phyloP scores from a whole-genome alignment of 2,888 invertebrate species.

The Polydrusus pterygomalis region DNA sequence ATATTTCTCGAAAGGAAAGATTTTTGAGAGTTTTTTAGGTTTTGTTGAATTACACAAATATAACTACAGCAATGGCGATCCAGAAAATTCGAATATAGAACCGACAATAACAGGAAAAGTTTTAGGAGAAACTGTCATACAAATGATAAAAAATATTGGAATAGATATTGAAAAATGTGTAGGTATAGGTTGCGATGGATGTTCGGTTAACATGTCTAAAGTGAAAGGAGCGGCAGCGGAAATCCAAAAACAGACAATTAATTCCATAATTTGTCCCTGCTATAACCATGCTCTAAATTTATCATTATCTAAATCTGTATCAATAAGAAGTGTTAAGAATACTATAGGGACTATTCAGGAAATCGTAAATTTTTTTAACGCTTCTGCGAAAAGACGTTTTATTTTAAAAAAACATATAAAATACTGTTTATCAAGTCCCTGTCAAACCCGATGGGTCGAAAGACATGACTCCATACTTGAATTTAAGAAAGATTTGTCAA shows the following conservation, averaged over 20 bases:
- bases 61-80: neutral
- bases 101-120: slow-evolving; percentile 27
- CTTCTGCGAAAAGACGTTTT: slow-evolving; percentile 24
- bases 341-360: slow-evolving; percentile 37
- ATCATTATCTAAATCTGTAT: slow-evolving; percentile 32
- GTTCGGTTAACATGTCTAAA: slow-evolving; percentile 31
- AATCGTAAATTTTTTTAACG: slow-evolving; percentile 25
- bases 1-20: slow-evolving; percentile 30
- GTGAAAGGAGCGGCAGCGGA: slow-evolving; percentile 29
- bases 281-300: slow-evolving; percentile 36
- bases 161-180: slow-evolving; percentile 36
- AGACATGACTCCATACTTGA: slow-evolving; percentile 27
- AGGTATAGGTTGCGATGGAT: slow-evolving; percentile 38
- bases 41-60: slow-evolving; percentile 39
- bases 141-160: slow-evolving; percentile 25
- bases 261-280: slow-evolving; percentile 30
- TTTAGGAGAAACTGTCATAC: slow-evolving; percentile 23
- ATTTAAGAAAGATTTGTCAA: slow-evolving; percentile 21
- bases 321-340: slow-evolving; percentile 29
- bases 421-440: slow-evolving; percentile 24
- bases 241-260: slow-evolving; percentile 32
- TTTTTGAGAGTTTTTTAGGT: slow-evolving; percentile 32
- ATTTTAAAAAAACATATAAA: slow-evolving; percentile 30
- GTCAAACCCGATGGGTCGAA: slow-evolving; percentile 32
- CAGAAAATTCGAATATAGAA: neutral